Conservation (phyloP, 2,113 vertebrate genomes). For the Stegastes partitus region DNA sequence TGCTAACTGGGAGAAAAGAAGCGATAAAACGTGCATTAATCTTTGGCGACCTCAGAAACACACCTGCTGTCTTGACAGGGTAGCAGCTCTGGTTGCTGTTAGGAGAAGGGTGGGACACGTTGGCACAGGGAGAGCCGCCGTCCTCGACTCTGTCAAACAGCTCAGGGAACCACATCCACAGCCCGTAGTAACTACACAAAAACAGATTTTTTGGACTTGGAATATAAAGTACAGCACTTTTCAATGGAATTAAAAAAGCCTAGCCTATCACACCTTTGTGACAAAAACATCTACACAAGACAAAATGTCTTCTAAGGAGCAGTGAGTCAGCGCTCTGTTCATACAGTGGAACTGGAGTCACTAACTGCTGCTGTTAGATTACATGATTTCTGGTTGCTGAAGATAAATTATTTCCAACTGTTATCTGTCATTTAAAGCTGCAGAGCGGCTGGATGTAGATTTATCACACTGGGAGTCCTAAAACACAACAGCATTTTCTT, state of each 20-base stretch:
- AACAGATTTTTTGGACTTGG: neutral
- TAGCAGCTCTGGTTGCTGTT: slow-evolving; percentile 76
- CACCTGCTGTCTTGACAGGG: slow-evolving; percentile 82
- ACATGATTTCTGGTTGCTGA: slow-evolving; percentile 13
- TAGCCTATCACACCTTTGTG: too few species aligned
- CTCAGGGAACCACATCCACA: slow-evolving; percentile 88
- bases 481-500: too few species aligned
- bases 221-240: neutral
- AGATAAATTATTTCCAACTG: neutral
- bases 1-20: neutral
- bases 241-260: too few species aligned
- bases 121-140: slow-evolving; percentile 80
- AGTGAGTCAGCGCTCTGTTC: neutral
- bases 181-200: slow-evolving; percentile 82
- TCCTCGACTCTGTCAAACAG: slow-evolving; percentile 77
- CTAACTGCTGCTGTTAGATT: neutral
- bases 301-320: neutral
- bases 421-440: slow-evolving; percentile 3
- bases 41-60: neutral
- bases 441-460: neutral
- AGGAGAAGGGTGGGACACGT: slow-evolving; percentile 41
- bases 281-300: neutral
- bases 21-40: neutral
- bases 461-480: neutral
- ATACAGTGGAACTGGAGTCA: neutral